A percentile compares a stretch with the other conserved stretches of the same genome.
Evolutionary conservation across 2,797 vertebrate genomes (phyloP).

Genomic region (Labroides dimidiatus): DNA sequence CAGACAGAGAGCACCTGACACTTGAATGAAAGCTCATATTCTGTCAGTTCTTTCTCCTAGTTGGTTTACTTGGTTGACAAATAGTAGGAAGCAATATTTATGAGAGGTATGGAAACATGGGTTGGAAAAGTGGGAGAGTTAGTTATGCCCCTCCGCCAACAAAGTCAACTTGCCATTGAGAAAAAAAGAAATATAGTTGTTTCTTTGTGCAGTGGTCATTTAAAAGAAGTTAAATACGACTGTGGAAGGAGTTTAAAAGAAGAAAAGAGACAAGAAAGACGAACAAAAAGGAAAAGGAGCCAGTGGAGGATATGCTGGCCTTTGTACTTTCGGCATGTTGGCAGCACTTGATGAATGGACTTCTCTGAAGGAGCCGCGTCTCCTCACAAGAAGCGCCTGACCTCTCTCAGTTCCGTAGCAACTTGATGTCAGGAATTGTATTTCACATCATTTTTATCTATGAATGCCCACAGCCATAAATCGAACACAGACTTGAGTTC

Average conservation of each 20-base stretch:
- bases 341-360: slow-evolving; percentile 83
- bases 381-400: slow-evolving; percentile 75
- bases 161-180: slow-evolving; percentile 37
- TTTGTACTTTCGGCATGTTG: slow-evolving; percentile 81
- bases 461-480: slow-evolving; percentile 58
- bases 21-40: slow-evolving; percentile 45
- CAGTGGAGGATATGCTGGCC: slow-evolving; percentile 74
- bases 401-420: slow-evolving; percentile 81
- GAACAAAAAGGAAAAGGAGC: slow-evolving; percentile 72
- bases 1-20: slow-evolving; percentile 75
- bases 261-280: slow-evolving; percentile 65
- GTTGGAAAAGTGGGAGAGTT: slow-evolving; percentile 29
- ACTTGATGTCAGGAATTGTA: slow-evolving; percentile 75
- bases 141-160: slow-evolving; percentile 13
- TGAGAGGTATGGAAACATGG: slow-evolving; percentile 27
- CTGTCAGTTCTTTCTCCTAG: slow-evolving; percentile 12
- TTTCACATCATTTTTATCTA: slow-evolving; percentile 78
- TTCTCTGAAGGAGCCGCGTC: slow-evolving; percentile 70
- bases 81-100: slow-evolving; percentile 38
- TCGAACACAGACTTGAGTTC: slow-evolving; percentile 49
- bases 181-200: slow-evolving; percentile 51
- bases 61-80: slow-evolving; percentile 33
- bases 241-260: slow-evolving; percentile 64
- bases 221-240: slow-evolving; percentile 64
- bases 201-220: slow-evolving; percentile 62